Evolutionary conservation across 2,888 invertebrate genomes (phyloP), one percentile per base, ranked within the genome.

Genomic region (Hypolimnas misippus): DNA sequence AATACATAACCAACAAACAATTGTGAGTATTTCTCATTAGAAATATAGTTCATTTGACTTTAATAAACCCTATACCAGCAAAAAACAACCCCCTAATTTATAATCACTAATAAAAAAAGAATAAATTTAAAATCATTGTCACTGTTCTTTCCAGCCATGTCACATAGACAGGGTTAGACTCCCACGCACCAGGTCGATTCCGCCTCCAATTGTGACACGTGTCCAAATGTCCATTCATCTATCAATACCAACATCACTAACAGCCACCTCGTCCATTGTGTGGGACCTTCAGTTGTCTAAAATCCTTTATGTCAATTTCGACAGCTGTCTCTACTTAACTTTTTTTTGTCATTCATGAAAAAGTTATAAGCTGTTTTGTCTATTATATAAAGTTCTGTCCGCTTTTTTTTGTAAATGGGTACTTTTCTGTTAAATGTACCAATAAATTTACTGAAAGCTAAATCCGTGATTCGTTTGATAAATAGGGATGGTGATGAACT

Each of bases 281-380:
- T 31, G 25, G 42, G 51, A 58, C 51, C 58, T 63, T 58, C 50
- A 44, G 19, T 16, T 51, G 40, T 58, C 53, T 29, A 59, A 31
- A 16, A 8, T 35, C 12, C 16, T 46, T 59, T 59, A 59, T 49
- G 25, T 60, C 59, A 54, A 10, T 46, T 33, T 21, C 12, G 38
- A 35, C 14, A 38, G 38, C 53, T 12, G 40, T n/a, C 53, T 12
- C 21, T 12, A 12, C n/a, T n/a, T 46, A 14, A 2, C n/a, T 7
- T 7, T 16, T 40, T 46, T 46, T 46, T 46, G 44, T 19, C 1
- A 10, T 46, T 19, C 1, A 21, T 25, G n/a, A 46, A 25, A 19
- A 46, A 21, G 7, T 5, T 5, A 3, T 16, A 10, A 17, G 0
- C 5, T 16, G 7, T 42, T 33, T 3, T 7, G 12, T 33, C 10